These are phyloP conservation scores for Tetraodon nigroviridis DNA, from an alignment of 2,113 vertebrate species.

Conservation along the genomic window DNA sequence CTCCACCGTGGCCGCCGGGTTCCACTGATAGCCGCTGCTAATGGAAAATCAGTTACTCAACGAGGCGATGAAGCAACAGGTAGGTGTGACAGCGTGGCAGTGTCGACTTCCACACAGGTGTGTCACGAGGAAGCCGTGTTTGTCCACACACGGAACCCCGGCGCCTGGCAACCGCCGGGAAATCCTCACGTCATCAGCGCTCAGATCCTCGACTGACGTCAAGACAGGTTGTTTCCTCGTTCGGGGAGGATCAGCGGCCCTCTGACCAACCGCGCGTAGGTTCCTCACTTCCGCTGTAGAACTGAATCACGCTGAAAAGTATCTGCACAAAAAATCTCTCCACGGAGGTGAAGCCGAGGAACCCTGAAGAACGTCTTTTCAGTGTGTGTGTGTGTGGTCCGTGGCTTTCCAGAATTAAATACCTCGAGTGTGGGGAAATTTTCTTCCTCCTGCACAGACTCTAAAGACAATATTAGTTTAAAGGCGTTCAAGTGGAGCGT, in stretches of 20 bases:
- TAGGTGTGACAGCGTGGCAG: conserved; percentile 53
- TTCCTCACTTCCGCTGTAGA: conserved; percentile 39
- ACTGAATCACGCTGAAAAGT: conserved; percentile 52
- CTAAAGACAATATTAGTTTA: conserved; percentile 67
- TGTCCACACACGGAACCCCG: conserved; percentile 50
- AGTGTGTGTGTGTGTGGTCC: conserved; percentile 70
- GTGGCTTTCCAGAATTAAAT: conserved; percentile 34
- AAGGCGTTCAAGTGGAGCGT: conserved; percentile 55
- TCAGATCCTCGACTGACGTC: conserved; percentile 59
- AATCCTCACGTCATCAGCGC: conserved; percentile 58
- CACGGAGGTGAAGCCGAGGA: conserved; percentile 25
- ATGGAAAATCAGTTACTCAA: conserved; percentile 65
- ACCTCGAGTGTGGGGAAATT: conserved; percentile 48
- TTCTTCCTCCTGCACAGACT: conserved; percentile 54
- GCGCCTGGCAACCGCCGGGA: conserved; percentile 69
- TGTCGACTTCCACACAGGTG: conserved; percentile 60
- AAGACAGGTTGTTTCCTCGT: conserved; percentile 41
- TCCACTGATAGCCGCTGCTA: conserved; percentile 25
- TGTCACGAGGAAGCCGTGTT: conserved; percentile 61
- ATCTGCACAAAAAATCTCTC: conserved; percentile 43
- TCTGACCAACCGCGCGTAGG: conserved; percentile 23
- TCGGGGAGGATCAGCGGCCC: conserved; percentile 29
- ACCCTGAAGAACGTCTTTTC: conserved; percentile 35
- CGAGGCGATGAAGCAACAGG: conserved; percentile 53
- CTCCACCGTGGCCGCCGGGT: conserved; percentile 5